phyloP scores from a whole-genome alignment of 37 sponge, comb jelly and placozoan species.

The Oopsacas minuta region DNA sequence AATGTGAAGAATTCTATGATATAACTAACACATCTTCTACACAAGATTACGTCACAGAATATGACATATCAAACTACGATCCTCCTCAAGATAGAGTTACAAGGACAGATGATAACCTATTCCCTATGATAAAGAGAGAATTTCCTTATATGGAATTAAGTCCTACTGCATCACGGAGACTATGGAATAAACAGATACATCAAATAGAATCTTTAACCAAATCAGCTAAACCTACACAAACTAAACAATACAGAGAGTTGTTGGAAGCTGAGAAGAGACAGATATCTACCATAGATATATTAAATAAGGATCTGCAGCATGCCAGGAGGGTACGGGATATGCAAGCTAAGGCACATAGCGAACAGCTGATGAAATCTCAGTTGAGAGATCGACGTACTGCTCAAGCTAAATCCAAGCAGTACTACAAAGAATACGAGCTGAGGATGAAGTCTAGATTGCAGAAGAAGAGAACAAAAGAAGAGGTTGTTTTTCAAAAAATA shows the following conservation, averaged over 20 bases:
- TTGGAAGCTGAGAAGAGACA: slow-evolving; percentile 32
- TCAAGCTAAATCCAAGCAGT: slow-evolving; percentile 32
- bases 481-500: slow-evolving; percentile 39
- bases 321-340: slow-evolving; percentile 28
- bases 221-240: slow-evolving; percentile 6
- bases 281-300: slow-evolving; percentile 27
- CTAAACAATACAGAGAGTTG: slow-evolving; percentile 24
- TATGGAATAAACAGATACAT: slow-evolving; percentile 55
- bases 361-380: neutral
- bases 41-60: neutral
- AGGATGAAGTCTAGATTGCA: slow-evolving; percentile 41
- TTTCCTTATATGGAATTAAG: slow-evolving; percentile 43
- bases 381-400: slow-evolving; percentile 9
- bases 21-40: neutral
- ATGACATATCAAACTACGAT: neutral
- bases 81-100: neutral
- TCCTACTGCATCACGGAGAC: slow-evolving; percentile 30
- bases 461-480: slow-evolving; percentile 38
- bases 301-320: slow-evolving; percentile 46
- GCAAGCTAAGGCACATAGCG: neutral
- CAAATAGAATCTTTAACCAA: slow-evolving; percentile 42
- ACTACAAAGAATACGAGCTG: slow-evolving; percentile 56
- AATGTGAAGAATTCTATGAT: neutral
- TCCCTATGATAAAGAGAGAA: slow-evolving; percentile 32
- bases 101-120: slow-evolving; percentile 22